These are phyloP conservation scores for Argopecten irradians DNA, from an alignment of 1,140 invertebrate genomes.

Conservation along the genomic window DNA sequence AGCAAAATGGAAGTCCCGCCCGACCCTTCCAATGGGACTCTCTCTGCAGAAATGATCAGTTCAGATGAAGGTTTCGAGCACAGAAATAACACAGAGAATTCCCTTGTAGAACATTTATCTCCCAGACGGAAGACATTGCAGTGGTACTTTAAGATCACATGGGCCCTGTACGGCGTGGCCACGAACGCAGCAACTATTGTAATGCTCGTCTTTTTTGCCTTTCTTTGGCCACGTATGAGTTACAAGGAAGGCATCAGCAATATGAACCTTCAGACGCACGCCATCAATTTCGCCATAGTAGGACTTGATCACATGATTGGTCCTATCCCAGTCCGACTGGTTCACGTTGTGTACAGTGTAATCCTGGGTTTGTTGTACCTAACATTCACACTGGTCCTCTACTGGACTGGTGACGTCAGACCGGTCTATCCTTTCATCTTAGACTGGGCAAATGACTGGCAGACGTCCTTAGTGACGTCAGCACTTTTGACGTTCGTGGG, in stretches of 20 bases:
- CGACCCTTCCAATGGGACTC: background rate
- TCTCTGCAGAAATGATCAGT: background rate
- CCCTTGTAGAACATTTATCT: background rate
- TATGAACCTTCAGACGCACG: background rate
- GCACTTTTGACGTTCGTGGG: background rate
- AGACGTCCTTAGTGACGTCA: background rate
- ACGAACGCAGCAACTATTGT: background rate
- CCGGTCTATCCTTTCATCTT: background rate
- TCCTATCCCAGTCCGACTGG: background rate
- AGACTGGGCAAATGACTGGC: background rate
- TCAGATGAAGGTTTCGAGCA: background rate
- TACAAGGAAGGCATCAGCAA: background rate
- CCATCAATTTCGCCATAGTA: background rate
- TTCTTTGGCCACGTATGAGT: background rate
- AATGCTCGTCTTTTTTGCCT: background rate
- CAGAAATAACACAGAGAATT: background rate
- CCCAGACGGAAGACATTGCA: background rate
- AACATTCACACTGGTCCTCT: background rate
- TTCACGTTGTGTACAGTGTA: background rate
- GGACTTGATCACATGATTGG: background rate
- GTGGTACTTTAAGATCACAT: conserved; percentile 8
- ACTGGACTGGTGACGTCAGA: background rate
- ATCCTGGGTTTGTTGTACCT: background rate
- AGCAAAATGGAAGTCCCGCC: background rate
- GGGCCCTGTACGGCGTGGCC: background rate